phyloP scores from a whole-genome alignment of 2,797 vertebrate genomes.

The Phalloptychus januarius region DNA sequence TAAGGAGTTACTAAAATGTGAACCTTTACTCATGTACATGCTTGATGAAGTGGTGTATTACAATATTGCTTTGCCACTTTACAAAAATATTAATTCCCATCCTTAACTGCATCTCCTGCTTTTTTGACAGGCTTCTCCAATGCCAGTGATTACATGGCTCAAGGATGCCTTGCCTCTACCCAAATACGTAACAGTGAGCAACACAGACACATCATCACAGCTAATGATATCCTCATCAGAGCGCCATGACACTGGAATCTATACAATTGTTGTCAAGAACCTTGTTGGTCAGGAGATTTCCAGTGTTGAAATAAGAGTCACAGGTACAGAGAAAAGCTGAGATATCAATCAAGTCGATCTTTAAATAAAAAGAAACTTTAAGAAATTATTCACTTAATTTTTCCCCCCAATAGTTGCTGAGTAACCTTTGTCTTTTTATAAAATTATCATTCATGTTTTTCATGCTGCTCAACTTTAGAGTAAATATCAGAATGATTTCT shows the following conservation, averaged over 20 bases:
- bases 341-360: not conserved
- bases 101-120: not conserved
- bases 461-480: not conserved
- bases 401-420: not conserved
- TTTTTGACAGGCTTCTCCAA: slow-evolving; percentile 83
- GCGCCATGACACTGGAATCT: slow-evolving; percentile 83
- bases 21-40: not conserved
- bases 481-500: not conserved
- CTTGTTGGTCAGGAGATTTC: slow-evolving; percentile 81
- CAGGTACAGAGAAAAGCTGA: slow-evolving; percentile 75
- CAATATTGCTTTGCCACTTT: not conserved
- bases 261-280: slow-evolving; percentile 83
- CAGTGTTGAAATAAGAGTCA: slow-evolving; percentile 86
- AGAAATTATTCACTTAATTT: not conserved
- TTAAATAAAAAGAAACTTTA: not conserved
- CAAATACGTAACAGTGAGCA: slow-evolving; percentile 78
- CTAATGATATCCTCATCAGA: slow-evolving; percentile 86
- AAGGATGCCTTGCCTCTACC: slow-evolving; percentile 86
- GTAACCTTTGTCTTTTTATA: not conserved
- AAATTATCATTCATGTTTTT: not conserved
- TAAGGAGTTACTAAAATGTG: not conserved
- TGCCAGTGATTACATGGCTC: slow-evolving; percentile 86
- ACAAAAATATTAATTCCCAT: not conserved
- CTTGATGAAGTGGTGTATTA: not conserved
- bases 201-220: slow-evolving; percentile 80